Evolutionary conservation across 1,140 invertebrate species (phyloP), one percentile per base, ranked within the genome.

Genomic region (Tetraneura akinire): DNA sequence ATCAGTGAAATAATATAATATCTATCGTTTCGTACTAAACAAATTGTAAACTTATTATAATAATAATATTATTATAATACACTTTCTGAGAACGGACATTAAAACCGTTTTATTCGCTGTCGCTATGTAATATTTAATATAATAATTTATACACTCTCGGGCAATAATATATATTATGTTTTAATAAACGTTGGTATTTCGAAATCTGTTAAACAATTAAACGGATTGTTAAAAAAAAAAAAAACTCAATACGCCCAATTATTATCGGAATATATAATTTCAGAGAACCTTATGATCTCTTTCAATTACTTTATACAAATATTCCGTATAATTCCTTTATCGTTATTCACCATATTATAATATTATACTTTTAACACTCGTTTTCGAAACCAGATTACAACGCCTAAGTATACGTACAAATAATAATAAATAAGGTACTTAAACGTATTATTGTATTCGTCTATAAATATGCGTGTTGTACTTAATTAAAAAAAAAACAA

Each of bases 191-290:
- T 18, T n/a, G 3, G 51, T 0, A 14, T 47, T 68, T 45, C 0
- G 10, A 45, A 23, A 66, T 45, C 21, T 23, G n/a, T 23, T n/a
- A 45, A 45, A 14, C 37, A 2, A 64, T 42, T 66, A 66, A 66
- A n/a, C 32, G 32, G 32, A 37, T 8, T 21, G 37, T 66, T 42
- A 37, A 37, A 29, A 16, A 14, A 66, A 66, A 66, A 42, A 66
- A 42, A 66, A 37, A 6, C 42, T 2, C 5, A 66, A 29, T 37
- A 66, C 18, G 32, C 32, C 37, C 18, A 66, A 42, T 21, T 42
- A 68, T 68, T 45, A 68, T 68, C 37, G 37, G 37, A 47, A 68
- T 68, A 68, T 11, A 45, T 68, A 23, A 45, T 68, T 68, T 45
- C 37, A 45, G 13, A 37, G 42, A 45, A 68, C 64, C 64, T 45